Base-by-base conservation (phyloP, 2,113 vertebrate genomes). In the Pollimyrus isidori region DNA sequence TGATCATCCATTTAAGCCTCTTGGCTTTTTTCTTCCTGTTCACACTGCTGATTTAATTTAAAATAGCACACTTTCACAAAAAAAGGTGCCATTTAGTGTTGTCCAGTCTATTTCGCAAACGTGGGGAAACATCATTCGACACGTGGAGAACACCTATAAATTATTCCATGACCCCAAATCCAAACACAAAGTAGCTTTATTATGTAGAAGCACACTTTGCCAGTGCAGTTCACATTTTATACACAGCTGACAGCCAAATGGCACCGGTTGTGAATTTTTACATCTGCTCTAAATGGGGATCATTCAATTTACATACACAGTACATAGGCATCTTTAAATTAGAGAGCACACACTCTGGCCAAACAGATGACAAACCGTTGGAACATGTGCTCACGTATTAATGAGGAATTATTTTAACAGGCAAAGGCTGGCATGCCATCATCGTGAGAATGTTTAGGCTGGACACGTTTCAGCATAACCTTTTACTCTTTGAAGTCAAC, bases 331-430 rank as follows among this genome's bases (percentile, higher is more conserved):
- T 88, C 84, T 90, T 89, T 45, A 39, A 2, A 56, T 26, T 86
- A 11, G 89, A 88, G 80, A 85, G 86, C 73, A 92, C 91, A 92
- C 30, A 17, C 65, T 11, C 82, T 91, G 89, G 87, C 91, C 92
- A 93, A 93, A 89, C 93, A 93, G 94, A 94, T 95, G 94, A 95
- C 92, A 92, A 94, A 92, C 87, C 69, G 90, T 90, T 94, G 93
- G 94, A 94, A 94, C 95, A 95, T 94, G 95, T 95, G 94, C 93
- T 94, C 92, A 93, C 94, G 94, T 95, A 94, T 93, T 95, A 95
- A 95, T 94, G 93, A 96, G 94, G 93, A 94, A 93, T 94, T 95
- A 93, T 94, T 94, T 91, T 93, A 93, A 95, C 93, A 94, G 93
- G 92, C 93, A 93, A 94, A 94, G 93, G 94, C 94, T 95, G 94